Base-by-base conservation (phyloP, 1,140 invertebrate genomes). In the Eulimnadia texana region DNA sequence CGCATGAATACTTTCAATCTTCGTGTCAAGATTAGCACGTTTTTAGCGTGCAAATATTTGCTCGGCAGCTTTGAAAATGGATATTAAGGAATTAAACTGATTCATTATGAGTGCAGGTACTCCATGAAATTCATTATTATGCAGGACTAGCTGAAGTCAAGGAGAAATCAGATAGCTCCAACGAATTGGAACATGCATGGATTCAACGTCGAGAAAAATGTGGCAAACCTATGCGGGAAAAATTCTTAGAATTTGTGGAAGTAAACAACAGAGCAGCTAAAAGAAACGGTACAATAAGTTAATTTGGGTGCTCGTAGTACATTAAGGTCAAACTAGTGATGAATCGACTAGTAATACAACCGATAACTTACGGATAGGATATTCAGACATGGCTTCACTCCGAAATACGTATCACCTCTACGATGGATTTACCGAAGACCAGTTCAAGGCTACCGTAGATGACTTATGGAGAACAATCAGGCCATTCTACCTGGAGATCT, bases 181-280 rank as follows among this genome's bases (percentile, higher is more conserved):
- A 77, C 47, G 78, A 79, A 67, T 66, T 82, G 49, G 66, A 68
- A 11, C 75, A 81, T 63, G 76, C 80, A 54, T 86, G 83, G 82
- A 77, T 76, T 67, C 72, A 72, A 42, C 85, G 82, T 76, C 67
- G 81, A 62, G 72, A 77, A 68, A 71, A 68, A 6, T 76, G 78
- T 10, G 84, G 83, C 9, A 82, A 83, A 52, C 80, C 85, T 66
- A 84, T 95, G 67, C 80, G 84, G 60, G 81, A 89, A 58, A 72
- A 87, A 3, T 98, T 88, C 68, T 81, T 86, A 53, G 85, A 78
- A 58, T 83, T 81, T 67, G 76, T 83, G 2, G 64, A 69, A 42
- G 72, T 82, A 56, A 79, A 76, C 68, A 85, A 86, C 66, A 74
- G 78, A 64, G 82, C 81, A 1, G 79, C 83, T 1, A 67, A 71